phyloP scores from a whole-genome alignment of 2,888 invertebrate species.

The Drosophila anomalata region DNA sequence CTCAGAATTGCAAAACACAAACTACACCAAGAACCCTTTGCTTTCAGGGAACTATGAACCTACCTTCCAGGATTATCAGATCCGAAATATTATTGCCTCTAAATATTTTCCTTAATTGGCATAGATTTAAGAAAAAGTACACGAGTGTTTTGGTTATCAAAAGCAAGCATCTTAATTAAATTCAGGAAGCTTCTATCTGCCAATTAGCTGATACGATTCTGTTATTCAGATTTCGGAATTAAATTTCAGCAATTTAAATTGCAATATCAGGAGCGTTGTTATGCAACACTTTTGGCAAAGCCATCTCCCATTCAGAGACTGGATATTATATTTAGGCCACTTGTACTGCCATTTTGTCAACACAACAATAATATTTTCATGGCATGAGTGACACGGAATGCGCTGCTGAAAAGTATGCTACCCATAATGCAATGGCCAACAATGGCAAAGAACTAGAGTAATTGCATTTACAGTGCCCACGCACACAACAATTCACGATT shows the following conservation, averaged over 20 bases:
- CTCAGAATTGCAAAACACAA: not conserved
- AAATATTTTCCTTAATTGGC: not conserved
- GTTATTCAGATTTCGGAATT: not conserved
- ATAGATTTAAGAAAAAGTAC: not conserved
- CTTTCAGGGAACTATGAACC: too few species aligned
- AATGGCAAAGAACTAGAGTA: slow-evolving; percentile 61
- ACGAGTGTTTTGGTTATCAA: not conserved
- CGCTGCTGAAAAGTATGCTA: slow-evolving; percentile 49
- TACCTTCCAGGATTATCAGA: too few species aligned
- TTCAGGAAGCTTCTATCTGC: not conserved
- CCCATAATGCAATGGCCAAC: slow-evolving; percentile 65
- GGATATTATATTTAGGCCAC: slow-evolving; percentile 18
- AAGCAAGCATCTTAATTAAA: not conserved
- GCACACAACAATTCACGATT: slow-evolving; percentile 10
- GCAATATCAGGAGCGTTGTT: slow-evolving; percentile 1
- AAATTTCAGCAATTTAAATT: not conserved
- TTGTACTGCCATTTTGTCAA: slow-evolving; percentile 24
- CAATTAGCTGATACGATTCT: not conserved
- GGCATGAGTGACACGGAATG: slow-evolving; percentile 9
- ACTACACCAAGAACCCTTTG: not conserved
- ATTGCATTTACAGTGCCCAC: slow-evolving; percentile 60
- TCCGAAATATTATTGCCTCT: not conserved
- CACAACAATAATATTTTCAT: slow-evolving; percentile 40
- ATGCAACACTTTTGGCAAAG: too few species aligned
- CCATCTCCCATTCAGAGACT: slow-evolving; percentile 2